Percentiles rank a stretch among this genome's conserved stretches.
These are phyloP conservation scores for Melanotaenia parkinsoni DNA, from an alignment of 2,797 vertebrate species.

Conservation along the genomic window DNA sequence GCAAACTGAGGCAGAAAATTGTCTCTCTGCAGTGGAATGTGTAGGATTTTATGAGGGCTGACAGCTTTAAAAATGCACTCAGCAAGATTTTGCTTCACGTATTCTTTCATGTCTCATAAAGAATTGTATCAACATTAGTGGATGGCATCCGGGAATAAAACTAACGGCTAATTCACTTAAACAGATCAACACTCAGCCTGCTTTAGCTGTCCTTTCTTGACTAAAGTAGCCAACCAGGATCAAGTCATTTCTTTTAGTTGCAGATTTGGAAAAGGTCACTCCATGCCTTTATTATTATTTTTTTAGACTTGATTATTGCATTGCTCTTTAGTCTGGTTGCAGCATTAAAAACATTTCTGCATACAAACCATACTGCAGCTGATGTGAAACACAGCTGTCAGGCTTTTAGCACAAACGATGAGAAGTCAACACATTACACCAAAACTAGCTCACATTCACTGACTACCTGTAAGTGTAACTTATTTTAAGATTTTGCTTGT, in stretches of 20 bases:
- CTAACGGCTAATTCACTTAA: constrained; percentile 34
- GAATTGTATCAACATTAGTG: neutral
- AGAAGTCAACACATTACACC: neutral
- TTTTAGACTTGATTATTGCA: neutral
- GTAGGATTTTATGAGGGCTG: neutral
- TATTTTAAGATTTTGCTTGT: neutral
- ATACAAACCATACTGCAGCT: no score
- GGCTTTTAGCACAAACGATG: neutral
- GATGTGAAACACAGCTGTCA: neutral
- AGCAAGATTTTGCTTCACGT: neutral
- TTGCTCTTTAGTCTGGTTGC: neutral
- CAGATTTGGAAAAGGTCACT: neutral
- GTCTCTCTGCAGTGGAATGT: neutral
- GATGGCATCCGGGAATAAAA: neutral
- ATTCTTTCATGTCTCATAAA: constrained; percentile 1
- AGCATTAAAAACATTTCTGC: neutral
- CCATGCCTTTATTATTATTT: neutral
- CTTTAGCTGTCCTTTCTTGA: constrained; percentile 51
- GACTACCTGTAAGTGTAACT: neutral
- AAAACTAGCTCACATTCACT: neutral
- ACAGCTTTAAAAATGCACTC: neutral
- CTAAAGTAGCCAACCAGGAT: neutral
- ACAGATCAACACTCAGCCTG: constrained; percentile 56
- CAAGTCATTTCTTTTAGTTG: neutral
- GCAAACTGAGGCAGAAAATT: constrained; percentile 5